A percentile compares a stretch with the other conserved stretches of the same genome.
Conservation (phyloP, 2,797 vertebrate species). For the Serranus cabrilla region DNA sequence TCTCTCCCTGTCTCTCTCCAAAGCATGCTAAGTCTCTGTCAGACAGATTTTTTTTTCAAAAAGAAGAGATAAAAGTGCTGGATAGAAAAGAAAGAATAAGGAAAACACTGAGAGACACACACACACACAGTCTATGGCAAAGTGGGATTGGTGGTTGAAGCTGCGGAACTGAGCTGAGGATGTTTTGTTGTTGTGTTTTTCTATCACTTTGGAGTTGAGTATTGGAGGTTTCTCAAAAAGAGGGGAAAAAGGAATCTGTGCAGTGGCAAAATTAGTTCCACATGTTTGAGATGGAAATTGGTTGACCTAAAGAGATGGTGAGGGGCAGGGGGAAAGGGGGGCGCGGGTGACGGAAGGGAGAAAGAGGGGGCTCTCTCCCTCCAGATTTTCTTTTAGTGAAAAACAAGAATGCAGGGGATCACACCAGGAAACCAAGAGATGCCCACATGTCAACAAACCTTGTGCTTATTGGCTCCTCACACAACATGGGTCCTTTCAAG, state of each 20-base stretch:
- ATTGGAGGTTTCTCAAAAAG: slow-evolving; percentile 58
- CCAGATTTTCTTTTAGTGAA: slow-evolving; percentile 66
- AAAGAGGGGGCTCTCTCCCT: slow-evolving; percentile 57
- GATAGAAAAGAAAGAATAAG: slow-evolving; percentile 73
- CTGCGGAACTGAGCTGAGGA: slow-evolving; percentile 61
- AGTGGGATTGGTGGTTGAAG: slow-evolving; percentile 61
- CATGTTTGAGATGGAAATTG: slow-evolving; percentile 90
- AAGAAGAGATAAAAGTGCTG: slow-evolving; percentile 65
- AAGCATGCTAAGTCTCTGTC: slow-evolving; percentile 85
- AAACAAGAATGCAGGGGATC: slow-evolving; percentile 74
- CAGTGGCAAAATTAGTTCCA: slow-evolving; percentile 90
- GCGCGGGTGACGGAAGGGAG: slow-evolving; percentile 64
- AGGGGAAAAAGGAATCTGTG: slow-evolving; percentile 61
- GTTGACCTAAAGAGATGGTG: slow-evolving; percentile 86
- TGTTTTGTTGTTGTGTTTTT: slow-evolving; percentile 76
- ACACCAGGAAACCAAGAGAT: slow-evolving; percentile 79
- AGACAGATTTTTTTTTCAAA: slow-evolving; percentile 77
- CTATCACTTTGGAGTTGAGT: slow-evolving; percentile 66
- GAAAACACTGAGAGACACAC: slow-evolving; percentile 55
- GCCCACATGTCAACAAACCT: slow-evolving; percentile 77
- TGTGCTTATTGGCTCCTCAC: slow-evolving; percentile 52
- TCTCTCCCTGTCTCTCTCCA: slow-evolving; percentile 70
- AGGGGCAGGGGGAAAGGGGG: slow-evolving; percentile 71
- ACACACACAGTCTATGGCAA: slow-evolving; percentile 54
- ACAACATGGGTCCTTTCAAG: slow-evolving; percentile 66